Conservation (phyloP, 2,797 vertebrate genomes). For the Melanotaenia nigrans region DNA sequence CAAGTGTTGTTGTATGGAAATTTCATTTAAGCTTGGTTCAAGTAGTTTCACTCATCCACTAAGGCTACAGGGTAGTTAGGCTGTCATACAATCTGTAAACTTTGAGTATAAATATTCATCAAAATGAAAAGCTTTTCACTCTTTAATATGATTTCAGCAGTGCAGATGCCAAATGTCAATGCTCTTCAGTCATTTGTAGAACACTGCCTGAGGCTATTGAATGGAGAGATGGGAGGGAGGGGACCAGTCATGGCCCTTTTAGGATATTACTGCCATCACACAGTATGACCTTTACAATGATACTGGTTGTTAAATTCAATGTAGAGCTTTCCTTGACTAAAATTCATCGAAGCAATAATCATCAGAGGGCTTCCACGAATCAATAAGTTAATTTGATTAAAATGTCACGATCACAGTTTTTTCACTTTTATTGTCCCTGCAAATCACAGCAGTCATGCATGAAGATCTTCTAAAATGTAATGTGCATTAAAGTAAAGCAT, state of each 20-base stretch:
- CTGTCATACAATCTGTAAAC: conserved; percentile 36
- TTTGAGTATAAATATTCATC: conserved; percentile 37
- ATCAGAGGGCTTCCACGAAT: conserved; percentile 29
- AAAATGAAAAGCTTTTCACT: conserved; percentile 44
- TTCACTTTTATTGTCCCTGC: conserved; percentile 19
- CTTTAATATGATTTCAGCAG: conserved; percentile 39
- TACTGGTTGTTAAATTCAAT: conserved; percentile 22
- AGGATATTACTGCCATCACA: conserved; percentile 24
- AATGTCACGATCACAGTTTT: conserved; percentile 37
- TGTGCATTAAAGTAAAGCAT: conserved; percentile 23
- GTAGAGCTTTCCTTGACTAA: conserved; percentile 24
- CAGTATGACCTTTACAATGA: conserved; percentile 26
- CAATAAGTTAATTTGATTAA: conserved; percentile 37
- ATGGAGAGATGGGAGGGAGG: conserved; percentile 8
- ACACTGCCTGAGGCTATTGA: conserved; percentile 39
- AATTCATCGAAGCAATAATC: conserved; percentile 24
- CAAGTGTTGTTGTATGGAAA: conserved; percentile 36
- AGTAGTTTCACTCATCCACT: conserved; percentile 51
- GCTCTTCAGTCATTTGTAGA: conserved; percentile 39
- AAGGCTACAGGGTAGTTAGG: conserved; percentile 35
- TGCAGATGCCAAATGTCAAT: conserved; percentile 49
- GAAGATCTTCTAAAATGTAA: conserved; percentile 15
- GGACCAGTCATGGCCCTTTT: conserved; percentile 14
- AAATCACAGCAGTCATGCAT: conserved; percentile 15
- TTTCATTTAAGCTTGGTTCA: conserved; percentile 53